These are phyloP conservation scores for Mus spicilegus DNA, from an alignment of 2,113 vertebrate genomes.

Conservation along the genomic window DNA sequence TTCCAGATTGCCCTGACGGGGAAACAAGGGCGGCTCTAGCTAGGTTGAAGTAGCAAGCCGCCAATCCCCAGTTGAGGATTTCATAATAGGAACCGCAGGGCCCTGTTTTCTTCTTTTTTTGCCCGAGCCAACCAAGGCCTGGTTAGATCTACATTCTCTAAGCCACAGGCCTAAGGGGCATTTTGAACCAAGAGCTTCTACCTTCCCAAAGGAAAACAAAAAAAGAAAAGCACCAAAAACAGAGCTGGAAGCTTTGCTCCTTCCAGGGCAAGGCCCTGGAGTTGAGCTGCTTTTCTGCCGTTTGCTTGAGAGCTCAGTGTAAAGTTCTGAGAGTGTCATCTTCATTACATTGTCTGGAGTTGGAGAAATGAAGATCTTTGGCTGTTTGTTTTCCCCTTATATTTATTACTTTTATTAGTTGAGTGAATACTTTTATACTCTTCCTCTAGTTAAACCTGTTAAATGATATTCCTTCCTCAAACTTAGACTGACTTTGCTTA, in stretches of 20 bases:
- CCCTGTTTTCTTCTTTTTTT: conserved; percentile 66
- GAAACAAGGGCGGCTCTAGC: background rate
- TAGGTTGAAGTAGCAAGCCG: background rate
- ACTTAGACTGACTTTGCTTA: background rate
- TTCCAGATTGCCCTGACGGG: background rate
- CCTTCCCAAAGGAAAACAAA: background rate
- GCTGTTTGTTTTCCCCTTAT: background rate
- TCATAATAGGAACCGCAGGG: conserved; percentile 43
- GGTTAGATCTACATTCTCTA: background rate
- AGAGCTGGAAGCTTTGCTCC: background rate
- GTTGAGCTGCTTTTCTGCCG: background rate
- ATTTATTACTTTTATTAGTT: background rate
- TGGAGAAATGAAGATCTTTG: background rate
- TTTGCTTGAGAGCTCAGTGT: conserved; percentile 20
- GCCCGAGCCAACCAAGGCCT: background rate
- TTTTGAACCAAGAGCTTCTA: background rate
- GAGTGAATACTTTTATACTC: background rate
- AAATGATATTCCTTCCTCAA: background rate
- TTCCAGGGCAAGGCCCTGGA: background rate
- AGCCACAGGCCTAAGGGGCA: background rate
- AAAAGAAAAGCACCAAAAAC: background rate
- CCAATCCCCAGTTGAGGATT: background rate
- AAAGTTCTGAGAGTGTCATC: conserved; percentile 16
- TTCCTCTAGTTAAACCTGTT: background rate
- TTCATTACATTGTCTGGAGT: background rate